These are phyloP conservation scores for Pyrochroa serraticornis DNA, from an alignment of 2,888 invertebrate species.

Conservation along the genomic window DNA sequence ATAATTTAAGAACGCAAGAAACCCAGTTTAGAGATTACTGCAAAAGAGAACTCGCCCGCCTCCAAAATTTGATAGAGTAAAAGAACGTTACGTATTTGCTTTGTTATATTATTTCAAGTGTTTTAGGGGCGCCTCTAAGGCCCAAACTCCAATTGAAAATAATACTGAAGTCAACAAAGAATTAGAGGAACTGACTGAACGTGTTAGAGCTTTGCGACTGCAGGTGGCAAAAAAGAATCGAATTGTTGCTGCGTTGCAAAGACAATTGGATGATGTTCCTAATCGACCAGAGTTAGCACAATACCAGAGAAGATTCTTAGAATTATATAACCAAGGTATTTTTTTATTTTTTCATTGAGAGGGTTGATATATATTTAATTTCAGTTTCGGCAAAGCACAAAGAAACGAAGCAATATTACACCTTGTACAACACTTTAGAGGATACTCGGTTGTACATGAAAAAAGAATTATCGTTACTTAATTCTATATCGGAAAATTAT, in stretches of 20 bases:
- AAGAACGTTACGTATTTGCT: constrained; percentile 26
- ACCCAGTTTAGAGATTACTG: constrained; percentile 76
- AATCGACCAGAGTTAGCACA: constrained; percentile 91
- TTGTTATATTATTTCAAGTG: background rate
- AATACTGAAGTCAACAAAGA: constrained; percentile 57
- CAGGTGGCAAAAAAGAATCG: constrained; percentile 81
- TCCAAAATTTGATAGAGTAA: constrained; percentile 60
- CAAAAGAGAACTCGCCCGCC: constrained; percentile 65
- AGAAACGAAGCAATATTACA: constrained; percentile 97
- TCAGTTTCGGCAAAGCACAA: constrained; percentile 92
- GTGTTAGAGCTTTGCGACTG: constrained; percentile 66
- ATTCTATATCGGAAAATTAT: constrained; percentile 89
- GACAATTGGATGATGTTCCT: constrained; percentile 92
- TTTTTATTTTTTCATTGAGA: background rate
- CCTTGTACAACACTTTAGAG: constrained; percentile 92
- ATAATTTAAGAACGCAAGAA: constrained; percentile 75
- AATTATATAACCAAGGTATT: constrained; percentile 90
- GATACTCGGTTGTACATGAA: constrained; percentile 92
- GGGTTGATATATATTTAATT: constrained; percentile 41
- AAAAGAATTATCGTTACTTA: constrained; percentile 86
- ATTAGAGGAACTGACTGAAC: constrained; percentile 67
- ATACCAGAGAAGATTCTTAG: constrained; percentile 94
- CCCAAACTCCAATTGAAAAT: constrained; percentile 54
- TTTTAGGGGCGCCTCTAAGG: constrained; percentile 58
- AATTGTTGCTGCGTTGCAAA: constrained; percentile 78